Percentiles rank a stretch among this genome's conserved stretches.
Conservation (phyloP, 2,888 invertebrate genomes). For the Autographa gamma region DNA sequence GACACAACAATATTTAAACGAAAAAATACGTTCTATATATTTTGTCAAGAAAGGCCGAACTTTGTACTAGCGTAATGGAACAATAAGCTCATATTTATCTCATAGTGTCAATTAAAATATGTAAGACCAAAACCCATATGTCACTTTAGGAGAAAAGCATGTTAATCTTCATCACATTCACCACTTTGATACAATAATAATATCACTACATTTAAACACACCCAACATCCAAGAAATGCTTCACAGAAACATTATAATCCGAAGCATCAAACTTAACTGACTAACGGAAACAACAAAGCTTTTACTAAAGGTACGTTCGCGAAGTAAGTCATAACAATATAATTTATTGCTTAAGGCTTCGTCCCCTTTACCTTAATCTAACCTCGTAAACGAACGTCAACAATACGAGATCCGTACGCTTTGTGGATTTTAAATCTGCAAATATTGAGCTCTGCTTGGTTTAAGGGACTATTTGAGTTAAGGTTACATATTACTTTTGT, state of each 20-base stretch:
- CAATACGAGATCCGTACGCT: slow-evolving; percentile 34
- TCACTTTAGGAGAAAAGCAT: too few relatives aligned
- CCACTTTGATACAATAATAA: too few relatives aligned
- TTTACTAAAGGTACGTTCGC: slow-evolving; percentile 59
- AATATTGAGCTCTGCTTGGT: slow-evolving; percentile 19
- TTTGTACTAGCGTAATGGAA: too few relatives aligned
- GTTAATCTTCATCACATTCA: too few relatives aligned
- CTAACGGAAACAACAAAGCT: slow-evolving; percentile 38
- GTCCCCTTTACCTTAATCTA: slow-evolving; percentile 53
- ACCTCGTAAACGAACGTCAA: slow-evolving; percentile 45
- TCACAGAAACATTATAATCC: neutral
- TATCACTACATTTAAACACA: neutral
- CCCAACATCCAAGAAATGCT: neutral
- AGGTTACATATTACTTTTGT: neutral
- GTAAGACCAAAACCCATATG: too few relatives aligned
- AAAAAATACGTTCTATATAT: too few relatives aligned
- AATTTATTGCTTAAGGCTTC: slow-evolving; percentile 59
- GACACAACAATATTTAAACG: too few relatives aligned
- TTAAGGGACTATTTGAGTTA: slow-evolving; percentile 23
- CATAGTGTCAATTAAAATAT: too few relatives aligned
- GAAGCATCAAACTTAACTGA: slow-evolving; percentile 23
- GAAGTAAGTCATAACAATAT: slow-evolving; percentile 65
- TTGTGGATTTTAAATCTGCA: slow-evolving; percentile 41
- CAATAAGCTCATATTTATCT: too few relatives aligned
- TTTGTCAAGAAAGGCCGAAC: too few relatives aligned